These are phyloP conservation scores for Monoplex corrugatus DNA, from an alignment of 2,888 invertebrate genomes.

Conservation along the genomic window DNA sequence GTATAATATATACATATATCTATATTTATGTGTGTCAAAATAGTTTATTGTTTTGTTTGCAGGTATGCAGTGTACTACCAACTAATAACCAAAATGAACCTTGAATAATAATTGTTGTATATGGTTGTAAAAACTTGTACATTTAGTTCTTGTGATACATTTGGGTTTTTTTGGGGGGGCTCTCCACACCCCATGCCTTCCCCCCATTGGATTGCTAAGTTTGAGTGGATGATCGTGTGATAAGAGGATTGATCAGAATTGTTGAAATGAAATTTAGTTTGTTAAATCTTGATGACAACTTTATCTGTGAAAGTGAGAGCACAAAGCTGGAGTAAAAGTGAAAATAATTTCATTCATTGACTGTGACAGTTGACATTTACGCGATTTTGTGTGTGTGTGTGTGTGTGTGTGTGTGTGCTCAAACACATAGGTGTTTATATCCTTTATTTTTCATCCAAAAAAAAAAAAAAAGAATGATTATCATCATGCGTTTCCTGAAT, in stretches of 20 bases:
- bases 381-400: neutral
- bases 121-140: slow-evolving; percentile 35
- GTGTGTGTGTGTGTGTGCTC: neutral
- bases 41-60: slow-evolving; percentile 36
- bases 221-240: slow-evolving; percentile 15
- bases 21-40: slow-evolving; percentile 21
- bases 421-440: slow-evolving; percentile 17
- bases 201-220: slow-evolving; percentile 22
- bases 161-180: neutral
- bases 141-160: slow-evolving; percentile 37
- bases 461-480: no score
- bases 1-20: slow-evolving; percentile 20
- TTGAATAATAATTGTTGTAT: slow-evolving; percentile 19
- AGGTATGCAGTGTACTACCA: slow-evolving; percentile 44
- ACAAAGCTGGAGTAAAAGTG: slow-evolving; percentile 31
- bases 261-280: no score
- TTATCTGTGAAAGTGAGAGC: neutral
- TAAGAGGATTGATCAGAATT: slow-evolving; percentile 22
- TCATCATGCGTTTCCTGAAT: no score
- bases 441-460: no score
- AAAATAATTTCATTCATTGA: neutral
- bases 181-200: neutral
- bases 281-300: neutral
- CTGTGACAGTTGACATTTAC: no score
- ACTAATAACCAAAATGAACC: slow-evolving; percentile 22